Base-by-base conservation (phyloP, 1,140 invertebrate species). In the Fopius arisanus region DNA sequence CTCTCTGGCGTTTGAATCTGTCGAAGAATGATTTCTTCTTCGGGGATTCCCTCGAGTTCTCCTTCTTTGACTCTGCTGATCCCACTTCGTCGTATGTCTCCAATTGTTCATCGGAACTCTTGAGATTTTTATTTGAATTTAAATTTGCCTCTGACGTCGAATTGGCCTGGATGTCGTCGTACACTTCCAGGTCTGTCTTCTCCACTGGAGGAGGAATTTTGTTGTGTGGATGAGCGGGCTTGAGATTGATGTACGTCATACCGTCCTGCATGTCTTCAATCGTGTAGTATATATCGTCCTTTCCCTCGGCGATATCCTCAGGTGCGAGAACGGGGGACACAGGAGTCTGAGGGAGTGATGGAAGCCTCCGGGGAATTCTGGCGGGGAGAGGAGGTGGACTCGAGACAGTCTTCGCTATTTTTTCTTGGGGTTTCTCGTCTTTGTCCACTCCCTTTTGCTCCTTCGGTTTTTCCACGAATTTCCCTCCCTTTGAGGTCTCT, bases 211-310 rank as follows among this genome's bases (percentile, higher is more conserved):
- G 62, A 23, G 14, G 37, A 29, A 10, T 41, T 72, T 51, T 33
- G 63, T 16, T 65, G 43, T 26, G n/a, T 31, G 65, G 7, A 41
- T 28, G 4, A 68, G 26, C 2, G 28, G n/a, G 28, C 67, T 72
- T 75, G 14, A 68, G 69, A 92, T 62, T 75, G 19, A 71, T 31
- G 16, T 65, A 68, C 12, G 26, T 65, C 9, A n/a, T 67, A 1
- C 75, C 74, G 1, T 81, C 76, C 3, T 67, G 71, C 12, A 85
- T 65, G 14, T 88, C 86, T 59, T 88, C 85, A 5, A 88, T 87
- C 54, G 78, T 82, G 10, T 88, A 81, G 69, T 88, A 88, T 67
- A 87, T 82, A 10, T 83, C 82, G 16, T 87, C 86, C 7, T 86
- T 82, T 1, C 87, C 82, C 12, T 86, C 82, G 16, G 43, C 67